Evolutionary conservation across 2,888 invertebrate species (phyloP).

Genomic region (Eupeodes latifasciatus): DNA sequence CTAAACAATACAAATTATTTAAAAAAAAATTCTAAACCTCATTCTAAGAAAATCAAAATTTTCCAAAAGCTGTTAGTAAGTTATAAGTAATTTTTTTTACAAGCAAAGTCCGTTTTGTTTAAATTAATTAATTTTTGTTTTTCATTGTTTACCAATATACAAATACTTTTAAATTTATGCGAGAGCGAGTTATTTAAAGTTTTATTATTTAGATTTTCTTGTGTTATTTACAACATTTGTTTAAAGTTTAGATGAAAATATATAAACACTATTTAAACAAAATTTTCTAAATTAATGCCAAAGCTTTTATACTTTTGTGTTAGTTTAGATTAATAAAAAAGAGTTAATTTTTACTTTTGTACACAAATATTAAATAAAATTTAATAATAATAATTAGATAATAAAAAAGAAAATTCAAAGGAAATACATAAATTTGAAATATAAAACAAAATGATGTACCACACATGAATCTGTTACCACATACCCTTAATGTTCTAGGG

Average conservation of each 20-base stretch:
- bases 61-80: conserved; percentile 54
- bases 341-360: neutral
- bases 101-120: conserved; percentile 36
- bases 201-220: neutral
- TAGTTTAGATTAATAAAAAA: conserved; percentile 27
- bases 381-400: neutral
- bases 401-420: conserved; percentile 17
- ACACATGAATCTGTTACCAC: conserved; percentile 81
- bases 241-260: neutral
- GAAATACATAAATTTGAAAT: conserved; percentile 52
- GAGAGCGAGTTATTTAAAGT: conserved; percentile 47
- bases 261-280: neutral
- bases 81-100: neutral
- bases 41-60: conserved; percentile 24
- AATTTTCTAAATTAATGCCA: neutral
- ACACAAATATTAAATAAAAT: conserved; percentile 14
- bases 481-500: conserved; percentile 95
- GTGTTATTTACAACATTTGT: conserved; percentile 40
- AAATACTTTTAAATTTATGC: conserved; percentile 31
- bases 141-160: neutral
- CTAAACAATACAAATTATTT: neutral
- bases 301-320: conserved; percentile 22
- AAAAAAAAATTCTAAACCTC: conserved; percentile 7
- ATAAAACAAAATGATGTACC: conserved; percentile 72
- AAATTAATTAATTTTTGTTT: conserved; percentile 6